A percentile compares a stretch with the other conserved stretches of the same genome.
Conservation (phyloP, 2,888 invertebrate species). For the Diarsia dahlii region DNA sequence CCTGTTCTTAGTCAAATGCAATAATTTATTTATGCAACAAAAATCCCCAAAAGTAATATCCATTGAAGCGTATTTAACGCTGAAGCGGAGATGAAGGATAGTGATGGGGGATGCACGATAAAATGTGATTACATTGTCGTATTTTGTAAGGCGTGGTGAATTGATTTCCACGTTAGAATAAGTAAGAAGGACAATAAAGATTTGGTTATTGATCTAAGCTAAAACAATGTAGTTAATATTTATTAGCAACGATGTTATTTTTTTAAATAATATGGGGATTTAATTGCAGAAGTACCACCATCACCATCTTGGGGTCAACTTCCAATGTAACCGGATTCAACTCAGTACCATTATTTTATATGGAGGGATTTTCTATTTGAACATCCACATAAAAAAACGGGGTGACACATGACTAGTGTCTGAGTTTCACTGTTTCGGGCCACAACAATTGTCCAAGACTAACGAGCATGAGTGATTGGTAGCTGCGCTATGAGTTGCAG, state of each 20-base stretch:
- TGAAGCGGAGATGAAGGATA: constrained; percentile 76
- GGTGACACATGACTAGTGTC: too few species aligned
- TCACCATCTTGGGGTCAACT: neutral
- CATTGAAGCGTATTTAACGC: constrained; percentile 87
- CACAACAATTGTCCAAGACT: too few species aligned
- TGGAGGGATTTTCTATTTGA: neutral
- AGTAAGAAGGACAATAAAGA: neutral
- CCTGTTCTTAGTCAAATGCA: constrained; percentile 87
- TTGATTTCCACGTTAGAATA: neutral
- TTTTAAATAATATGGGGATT: neutral
- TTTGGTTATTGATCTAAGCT: neutral
- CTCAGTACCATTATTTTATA: neutral
- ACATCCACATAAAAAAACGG: too few species aligned
- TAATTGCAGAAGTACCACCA: neutral
- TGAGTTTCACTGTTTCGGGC: too few species aligned
- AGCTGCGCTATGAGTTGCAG: too few species aligned
- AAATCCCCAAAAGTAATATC: constrained; percentile 89
- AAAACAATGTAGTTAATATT: neutral
- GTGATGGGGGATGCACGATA: constrained; percentile 57
- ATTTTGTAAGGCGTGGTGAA: neutral
- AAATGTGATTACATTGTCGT: constrained; percentile 8
- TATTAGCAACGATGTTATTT: neutral
- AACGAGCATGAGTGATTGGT: too few species aligned
- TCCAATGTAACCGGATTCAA: neutral
- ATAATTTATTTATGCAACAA: constrained; percentile 90